Evolutionary conservation across 2,797 vertebrate species (phyloP).

Genomic region (Poeciliopsis turneri): DNA sequence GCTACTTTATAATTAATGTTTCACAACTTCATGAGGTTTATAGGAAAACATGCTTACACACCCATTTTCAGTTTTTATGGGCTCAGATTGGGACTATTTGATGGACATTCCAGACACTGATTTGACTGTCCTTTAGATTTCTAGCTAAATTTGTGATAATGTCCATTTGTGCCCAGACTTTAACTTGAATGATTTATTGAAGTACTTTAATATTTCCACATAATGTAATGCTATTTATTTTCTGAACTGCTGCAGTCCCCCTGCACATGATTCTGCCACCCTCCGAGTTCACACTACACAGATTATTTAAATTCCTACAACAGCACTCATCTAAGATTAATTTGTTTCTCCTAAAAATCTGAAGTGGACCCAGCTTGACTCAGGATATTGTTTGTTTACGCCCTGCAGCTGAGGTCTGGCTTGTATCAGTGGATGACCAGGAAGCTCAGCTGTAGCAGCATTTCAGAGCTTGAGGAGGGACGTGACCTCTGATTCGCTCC

Average conservation of each 20-base stretch:
- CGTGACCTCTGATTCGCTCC: constrained; percentile 65
- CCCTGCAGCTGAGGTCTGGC: constrained; percentile 32
- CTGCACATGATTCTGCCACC: neutral
- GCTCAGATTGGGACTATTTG: neutral
- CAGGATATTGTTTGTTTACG: constrained; percentile 25
- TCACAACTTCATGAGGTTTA: constrained; percentile 1
- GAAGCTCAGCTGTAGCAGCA: constrained; percentile 42
- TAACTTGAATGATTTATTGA: neutral
- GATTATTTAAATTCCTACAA: no score
- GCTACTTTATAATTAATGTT: constrained; percentile 13
- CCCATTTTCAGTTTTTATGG: neutral
- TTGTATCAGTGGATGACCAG: constrained; percentile 43
- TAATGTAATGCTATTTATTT: neutral
- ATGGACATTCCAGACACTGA: neutral
- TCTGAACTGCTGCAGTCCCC: neutral
- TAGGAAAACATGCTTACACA: neutral
- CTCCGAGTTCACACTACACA: neutral
- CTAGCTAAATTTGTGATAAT: neutral
- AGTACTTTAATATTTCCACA: neutral
- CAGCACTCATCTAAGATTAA: neutral
- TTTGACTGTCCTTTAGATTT: neutral
- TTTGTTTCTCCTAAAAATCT: constrained; percentile 28
- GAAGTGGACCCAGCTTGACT: constrained; percentile 20
- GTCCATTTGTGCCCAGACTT: neutral
- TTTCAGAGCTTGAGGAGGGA: constrained; percentile 47